These are phyloP conservation scores for Rhinatrema bivittatum DNA, from an alignment of 2,797 vertebrate genomes.

Conservation along the genomic window DNA sequence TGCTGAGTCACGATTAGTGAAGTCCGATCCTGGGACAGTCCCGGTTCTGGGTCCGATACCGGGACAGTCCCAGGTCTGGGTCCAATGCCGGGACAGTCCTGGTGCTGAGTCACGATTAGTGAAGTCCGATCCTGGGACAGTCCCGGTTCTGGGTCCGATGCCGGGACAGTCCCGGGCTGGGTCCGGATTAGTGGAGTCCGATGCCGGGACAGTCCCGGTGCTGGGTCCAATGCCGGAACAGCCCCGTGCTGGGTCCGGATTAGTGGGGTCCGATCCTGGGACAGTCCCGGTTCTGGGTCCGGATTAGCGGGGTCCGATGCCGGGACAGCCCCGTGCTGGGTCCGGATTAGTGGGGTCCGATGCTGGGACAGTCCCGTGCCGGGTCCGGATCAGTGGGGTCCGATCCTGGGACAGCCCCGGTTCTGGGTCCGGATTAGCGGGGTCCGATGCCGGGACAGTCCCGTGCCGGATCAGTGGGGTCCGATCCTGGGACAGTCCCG, in stretches of 20 bases:
- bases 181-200: too few species aligned
- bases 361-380: conserved; percentile 13
- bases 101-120: too few species aligned
- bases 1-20: too few species aligned
- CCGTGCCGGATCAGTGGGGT: conserved; percentile 23
- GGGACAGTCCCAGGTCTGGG: background rate
- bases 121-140: background rate
- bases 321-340: background rate
- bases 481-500: conserved; percentile 8
- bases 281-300: too few species aligned
- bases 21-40: too few species aligned
- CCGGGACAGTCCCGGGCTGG: too few species aligned
- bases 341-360: too few species aligned
- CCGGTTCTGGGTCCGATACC: too few species aligned
- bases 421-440: background rate
- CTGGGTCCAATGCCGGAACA: background rate
- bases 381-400: conserved; percentile 7
- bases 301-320: background rate
- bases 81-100: too few species aligned
- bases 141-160: background rate
- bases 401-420: background rate
- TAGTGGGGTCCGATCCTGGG: too few species aligned
- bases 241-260: too few species aligned
- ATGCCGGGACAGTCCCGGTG: too few species aligned
- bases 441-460: conserved; percentile 13